Percentiles rank a stretch among this genome's conserved stretches.
Conservation (phyloP, 2,113 vertebrate genomes). For the Halcyon senegalensis region DNA sequence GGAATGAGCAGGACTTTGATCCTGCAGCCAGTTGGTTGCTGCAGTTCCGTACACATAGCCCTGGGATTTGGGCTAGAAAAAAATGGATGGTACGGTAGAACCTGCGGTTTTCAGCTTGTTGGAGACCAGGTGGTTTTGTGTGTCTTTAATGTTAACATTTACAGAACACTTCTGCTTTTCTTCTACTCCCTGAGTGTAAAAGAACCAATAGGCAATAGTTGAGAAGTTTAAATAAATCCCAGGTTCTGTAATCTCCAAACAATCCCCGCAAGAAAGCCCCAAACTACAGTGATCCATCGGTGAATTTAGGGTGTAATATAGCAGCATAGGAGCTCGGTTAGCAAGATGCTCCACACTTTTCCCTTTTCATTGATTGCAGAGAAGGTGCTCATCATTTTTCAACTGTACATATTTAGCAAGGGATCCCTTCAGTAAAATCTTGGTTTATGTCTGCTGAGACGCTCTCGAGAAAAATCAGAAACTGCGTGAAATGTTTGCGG, state of each 20-base stretch:
- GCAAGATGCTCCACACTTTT: neutral
- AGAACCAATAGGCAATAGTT: neutral
- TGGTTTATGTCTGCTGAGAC: neutral
- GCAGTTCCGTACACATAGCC: rapidly evolving
- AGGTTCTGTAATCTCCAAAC: neutral
- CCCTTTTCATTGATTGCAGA: neutral
- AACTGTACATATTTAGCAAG: neutral
- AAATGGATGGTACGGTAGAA: neutral
- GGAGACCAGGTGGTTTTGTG: neutral
- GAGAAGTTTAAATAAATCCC: neutral
- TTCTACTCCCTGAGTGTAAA: neutral
- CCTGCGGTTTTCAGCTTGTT: neutral
- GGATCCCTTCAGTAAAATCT: slow-evolving; percentile 27
- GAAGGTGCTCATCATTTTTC: neutral
- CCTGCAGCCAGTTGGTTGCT: neutral
- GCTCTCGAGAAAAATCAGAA: neutral
- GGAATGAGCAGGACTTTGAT: neutral
- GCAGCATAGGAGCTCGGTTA: rapidly evolving
- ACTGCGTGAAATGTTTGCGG: neutral
- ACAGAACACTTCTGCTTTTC: neutral
- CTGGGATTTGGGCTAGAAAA: neutral
- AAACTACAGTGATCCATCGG: neutral
- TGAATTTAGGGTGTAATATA: neutral
- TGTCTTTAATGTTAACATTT: neutral
- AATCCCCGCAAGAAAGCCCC: neutral